Evolutionary conservation across 2,888 invertebrate genomes (phyloP).

Genomic region (Ectemnius lituratus): DNA sequence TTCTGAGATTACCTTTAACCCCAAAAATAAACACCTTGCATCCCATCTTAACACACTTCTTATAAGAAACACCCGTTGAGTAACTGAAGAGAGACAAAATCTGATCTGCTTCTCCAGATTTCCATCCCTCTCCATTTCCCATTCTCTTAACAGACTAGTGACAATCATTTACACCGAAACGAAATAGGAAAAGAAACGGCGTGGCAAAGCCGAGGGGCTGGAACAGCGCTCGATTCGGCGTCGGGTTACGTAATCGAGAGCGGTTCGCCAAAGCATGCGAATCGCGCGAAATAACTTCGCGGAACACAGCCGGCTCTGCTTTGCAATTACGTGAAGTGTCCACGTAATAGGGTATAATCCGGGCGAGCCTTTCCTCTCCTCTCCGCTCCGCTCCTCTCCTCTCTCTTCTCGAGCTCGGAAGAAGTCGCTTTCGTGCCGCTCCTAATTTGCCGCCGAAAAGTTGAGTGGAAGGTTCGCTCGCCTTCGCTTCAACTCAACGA

Average conservation of each 20-base stretch:
- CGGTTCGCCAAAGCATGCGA: conserved; percentile 43
- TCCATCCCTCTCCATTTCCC: too few relatives aligned
- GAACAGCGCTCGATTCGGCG: conserved; percentile 24
- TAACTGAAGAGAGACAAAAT: too few relatives aligned
- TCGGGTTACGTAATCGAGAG: conserved; percentile 45
- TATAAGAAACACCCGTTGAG: too few relatives aligned
- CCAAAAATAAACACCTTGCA: too few relatives aligned
- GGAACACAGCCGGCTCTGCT: conserved; percentile 14
- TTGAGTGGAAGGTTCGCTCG: conserved; percentile 3
- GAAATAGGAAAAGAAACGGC: too few relatives aligned
- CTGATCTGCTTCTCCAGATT: too few relatives aligned
- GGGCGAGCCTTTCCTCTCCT: background rate
- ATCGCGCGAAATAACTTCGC: conserved; percentile 21
- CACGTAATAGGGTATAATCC: conserved; percentile 1
- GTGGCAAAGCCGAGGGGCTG: too few relatives aligned
- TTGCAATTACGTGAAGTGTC: conserved; percentile 25
- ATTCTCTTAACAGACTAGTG: too few relatives aligned
- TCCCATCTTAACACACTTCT: too few relatives aligned
- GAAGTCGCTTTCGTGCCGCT: conserved; percentile 30
- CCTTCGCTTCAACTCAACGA: conserved; percentile 3
- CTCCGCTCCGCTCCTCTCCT: background rate
- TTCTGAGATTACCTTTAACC: too few relatives aligned
- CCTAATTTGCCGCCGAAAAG: conserved; percentile 17
- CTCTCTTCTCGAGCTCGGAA: conserved; percentile 8
- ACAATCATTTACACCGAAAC: too few relatives aligned